Conservation (phyloP, 2,113 vertebrate genomes). For the Grantiella picta region DNA sequence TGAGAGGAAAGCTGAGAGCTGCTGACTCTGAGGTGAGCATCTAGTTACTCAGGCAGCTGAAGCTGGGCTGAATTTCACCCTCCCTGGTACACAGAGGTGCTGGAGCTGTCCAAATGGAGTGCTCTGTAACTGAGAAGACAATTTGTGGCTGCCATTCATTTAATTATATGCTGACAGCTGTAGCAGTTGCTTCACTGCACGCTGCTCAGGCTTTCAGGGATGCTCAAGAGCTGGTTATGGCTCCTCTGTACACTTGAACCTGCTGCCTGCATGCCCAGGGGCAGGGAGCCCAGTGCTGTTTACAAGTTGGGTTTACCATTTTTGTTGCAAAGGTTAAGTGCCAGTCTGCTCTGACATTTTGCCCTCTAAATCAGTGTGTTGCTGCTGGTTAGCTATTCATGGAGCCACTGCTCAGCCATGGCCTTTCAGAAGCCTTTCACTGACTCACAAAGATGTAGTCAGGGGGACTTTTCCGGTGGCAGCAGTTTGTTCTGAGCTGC, state of each 20-base stretch:
- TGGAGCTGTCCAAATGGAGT: background rate
- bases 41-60: background rate
- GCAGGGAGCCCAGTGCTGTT: background rate
- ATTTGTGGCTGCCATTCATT: background rate
- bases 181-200: background rate
- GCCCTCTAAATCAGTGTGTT: background rate
- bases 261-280: rapidly evolving
- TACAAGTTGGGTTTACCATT: background rate
- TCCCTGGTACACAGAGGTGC: background rate
- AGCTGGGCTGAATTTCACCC: background rate
- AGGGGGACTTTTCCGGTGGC: background rate
- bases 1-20: background rate
- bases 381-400: background rate
- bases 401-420: background rate
- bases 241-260: background rate
- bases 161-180: background rate
- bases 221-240: rapidly evolving
- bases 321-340: background rate
- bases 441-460: background rate
- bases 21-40: background rate
- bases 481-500: background rate
- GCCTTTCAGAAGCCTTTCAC: background rate
- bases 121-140: background rate
- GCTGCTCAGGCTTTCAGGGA: background rate
- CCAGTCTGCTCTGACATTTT: background rate